Base-by-base conservation (phyloP, 2,113 vertebrate species). In the Bubo bubo region DNA sequence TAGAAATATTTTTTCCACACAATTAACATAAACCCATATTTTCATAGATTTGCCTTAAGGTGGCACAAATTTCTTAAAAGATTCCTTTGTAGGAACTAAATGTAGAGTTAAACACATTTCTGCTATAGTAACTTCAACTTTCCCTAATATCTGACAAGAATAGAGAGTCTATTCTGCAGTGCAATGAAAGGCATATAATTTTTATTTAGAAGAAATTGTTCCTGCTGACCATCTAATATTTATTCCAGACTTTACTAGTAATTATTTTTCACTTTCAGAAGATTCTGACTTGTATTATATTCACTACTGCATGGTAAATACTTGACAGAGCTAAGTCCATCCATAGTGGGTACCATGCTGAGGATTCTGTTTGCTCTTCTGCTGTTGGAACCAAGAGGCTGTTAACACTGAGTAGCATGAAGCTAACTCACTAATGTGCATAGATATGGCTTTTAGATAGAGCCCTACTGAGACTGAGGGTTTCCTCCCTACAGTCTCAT, bases 1-100 rank as follows among this genome's bases (percentile, higher is more conserved):
- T 90, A 91, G 76, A 96, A 94, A 92, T 88, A 93, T 92, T 97
- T 97, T 96, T 96, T 50, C 20, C 75, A 85, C 76, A 93, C 77
- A 97, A 94, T 95, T 97, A 98, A 83, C 89, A 94, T 26, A 94
- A 95, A 97, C 39, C 30, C 14, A 5, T 88, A 84, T 95, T 96
- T 97, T 94, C 58, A 91, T 50, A 68, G 13, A 84, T 97, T 97
- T 97, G 67, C 83, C 92, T 97, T 95, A 70, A 86, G 39, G 80
- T 95, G 80, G 75, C 76, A 94, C 19, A 64, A 88, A 62, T 88
- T 83, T 80, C 24, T 88, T 74, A 62, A 79, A 75, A 94, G 63
- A 66, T 3, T 93, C 14, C 22, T 90, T 91, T 74, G 37, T 56
- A 62, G n/a, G 47, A 67, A 14, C 4, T 90, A 88, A 86, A 88